Conservation (phyloP, 2,888 invertebrate genomes). For the Ommatoiulus sabulosus region DNA sequence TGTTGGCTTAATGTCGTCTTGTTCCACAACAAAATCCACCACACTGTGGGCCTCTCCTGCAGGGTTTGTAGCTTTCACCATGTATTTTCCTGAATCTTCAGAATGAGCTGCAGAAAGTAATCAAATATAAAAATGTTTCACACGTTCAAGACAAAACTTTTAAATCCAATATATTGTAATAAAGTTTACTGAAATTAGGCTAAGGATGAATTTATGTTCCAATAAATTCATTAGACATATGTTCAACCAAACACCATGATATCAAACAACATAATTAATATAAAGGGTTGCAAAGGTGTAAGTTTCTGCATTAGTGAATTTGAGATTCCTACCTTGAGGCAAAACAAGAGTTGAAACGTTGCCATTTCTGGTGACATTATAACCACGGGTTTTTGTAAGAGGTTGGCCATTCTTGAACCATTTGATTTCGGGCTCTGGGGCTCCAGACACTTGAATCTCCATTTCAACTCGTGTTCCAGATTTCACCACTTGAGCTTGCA, state of each 20-base stretch:
- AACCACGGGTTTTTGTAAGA: conserved; percentile 69
- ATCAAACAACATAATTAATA: not conserved
- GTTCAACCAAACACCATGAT: not conserved
- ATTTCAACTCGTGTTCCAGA: conserved; percentile 78
- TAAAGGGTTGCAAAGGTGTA: too few relatives aligned
- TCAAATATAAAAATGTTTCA: conserved; percentile 31
- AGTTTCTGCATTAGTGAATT: not conserved
- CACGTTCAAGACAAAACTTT: not conserved
- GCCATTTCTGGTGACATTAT: conserved; percentile 72
- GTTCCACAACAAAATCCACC: conserved; percentile 81
- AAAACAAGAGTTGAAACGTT: conserved; percentile 78
- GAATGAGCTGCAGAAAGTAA: conserved; percentile 64
- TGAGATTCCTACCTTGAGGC: conserved; percentile 74
- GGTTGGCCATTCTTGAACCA: conserved; percentile 81
- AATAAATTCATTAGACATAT: not conserved
- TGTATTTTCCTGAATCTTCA: conserved; percentile 68
- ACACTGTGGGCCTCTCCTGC: conserved; percentile 74
- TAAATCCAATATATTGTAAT: not conserved
- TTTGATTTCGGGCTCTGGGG: conserved; percentile 78
- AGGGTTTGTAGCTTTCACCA: conserved; percentile 66
- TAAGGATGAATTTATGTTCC: too few relatives aligned
- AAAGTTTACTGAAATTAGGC: too few relatives aligned
- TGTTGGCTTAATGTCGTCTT: conserved; percentile 63
- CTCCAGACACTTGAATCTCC: conserved; percentile 80
- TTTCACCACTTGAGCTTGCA: conserved; percentile 80